Percentiles rank a stretch among this genome's conserved stretches.
Evolutionary conservation across 2,113 vertebrate species (phyloP).

Genomic region (Willisornis vidua): DNA sequence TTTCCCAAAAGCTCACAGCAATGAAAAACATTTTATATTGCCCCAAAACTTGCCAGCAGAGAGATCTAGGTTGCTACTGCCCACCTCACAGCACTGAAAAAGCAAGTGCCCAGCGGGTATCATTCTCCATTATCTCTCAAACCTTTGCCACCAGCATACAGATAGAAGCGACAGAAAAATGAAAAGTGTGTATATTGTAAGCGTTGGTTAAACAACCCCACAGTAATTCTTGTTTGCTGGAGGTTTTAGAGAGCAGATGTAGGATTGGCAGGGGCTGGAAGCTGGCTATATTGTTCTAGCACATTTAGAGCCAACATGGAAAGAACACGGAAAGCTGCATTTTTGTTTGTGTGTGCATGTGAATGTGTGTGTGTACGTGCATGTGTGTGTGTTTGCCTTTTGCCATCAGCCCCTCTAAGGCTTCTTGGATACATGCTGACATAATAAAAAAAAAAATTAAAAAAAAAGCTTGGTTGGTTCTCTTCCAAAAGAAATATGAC

Average conservation of each 20-base stretch:
- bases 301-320: slow-evolving; percentile 75
- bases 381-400: slow-evolving; percentile 32
- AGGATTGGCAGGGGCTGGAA: slow-evolving; percentile 80
- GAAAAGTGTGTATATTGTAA: slow-evolving; percentile 83
- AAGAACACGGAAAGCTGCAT: slow-evolving; percentile 76
- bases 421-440: slow-evolving; percentile 77
- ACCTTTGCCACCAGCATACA: slow-evolving; percentile 77
- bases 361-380: neutral
- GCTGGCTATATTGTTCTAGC: slow-evolving; percentile 80
- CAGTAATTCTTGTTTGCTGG: slow-evolving; percentile 87
- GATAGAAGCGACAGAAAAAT: slow-evolving; percentile 65
- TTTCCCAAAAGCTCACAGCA: slow-evolving; percentile 69
- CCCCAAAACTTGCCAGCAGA: slow-evolving; percentile 68
- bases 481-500: slow-evolving; percentile 78
- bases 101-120: slow-evolving; percentile 61
- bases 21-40: slow-evolving; percentile 75
- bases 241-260: slow-evolving; percentile 88
- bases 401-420: slow-evolving; percentile 58
- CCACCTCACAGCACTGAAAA: slow-evolving; percentile 52
- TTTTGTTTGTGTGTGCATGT: slow-evolving; percentile 9
- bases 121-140: slow-evolving; percentile 79
- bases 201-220: slow-evolving; percentile 84
- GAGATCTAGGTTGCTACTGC: slow-evolving; percentile 65
- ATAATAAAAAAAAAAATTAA: slow-evolving; percentile 11
- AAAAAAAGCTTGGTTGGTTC: slow-evolving; percentile 50